Conservation (phyloP, 1,140 invertebrate genomes). For the Plectrocnemia conspersa region DNA sequence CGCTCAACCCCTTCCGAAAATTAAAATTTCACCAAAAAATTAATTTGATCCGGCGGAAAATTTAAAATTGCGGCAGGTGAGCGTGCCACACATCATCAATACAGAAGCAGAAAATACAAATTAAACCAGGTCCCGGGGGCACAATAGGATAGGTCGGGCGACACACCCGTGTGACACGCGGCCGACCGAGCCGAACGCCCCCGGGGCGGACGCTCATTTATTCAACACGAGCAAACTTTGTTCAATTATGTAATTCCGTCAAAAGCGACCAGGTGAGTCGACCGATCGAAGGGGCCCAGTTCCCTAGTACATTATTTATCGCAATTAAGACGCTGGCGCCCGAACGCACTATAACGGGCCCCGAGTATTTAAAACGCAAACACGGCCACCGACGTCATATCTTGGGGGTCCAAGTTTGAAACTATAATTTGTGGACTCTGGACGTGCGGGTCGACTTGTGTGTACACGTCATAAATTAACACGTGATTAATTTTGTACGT, state of each 20-base stretch:
- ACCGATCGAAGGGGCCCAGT: slow-evolving; percentile 5
- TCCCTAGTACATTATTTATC: slow-evolving; percentile 15
- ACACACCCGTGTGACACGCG: not conserved
- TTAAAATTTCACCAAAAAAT: too few species aligned
- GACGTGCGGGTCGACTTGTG: too few species aligned
- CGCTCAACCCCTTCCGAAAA: too few species aligned
- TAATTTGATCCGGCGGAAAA: too few species aligned
- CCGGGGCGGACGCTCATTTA: slow-evolving; percentile 21
- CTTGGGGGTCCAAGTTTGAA: too few species aligned
- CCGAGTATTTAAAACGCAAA: too few species aligned
- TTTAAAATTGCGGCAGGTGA: too few species aligned
- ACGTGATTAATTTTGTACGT: too few species aligned
- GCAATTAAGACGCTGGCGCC: slow-evolving; percentile 26
- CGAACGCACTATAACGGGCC: too few species aligned
- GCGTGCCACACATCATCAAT: slow-evolving; percentile 9
- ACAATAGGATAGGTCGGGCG: slow-evolving; percentile 1
- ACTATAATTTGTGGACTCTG: too few species aligned
- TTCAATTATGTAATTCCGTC: slow-evolving; percentile 34
- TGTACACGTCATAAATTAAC: too few species aligned
- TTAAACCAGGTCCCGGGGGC: slow-evolving; percentile 24
- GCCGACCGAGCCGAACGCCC: slow-evolving; percentile 5
- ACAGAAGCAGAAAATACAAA: slow-evolving; percentile 19
- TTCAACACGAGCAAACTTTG: slow-evolving; percentile 32
- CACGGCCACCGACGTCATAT: too few species aligned
- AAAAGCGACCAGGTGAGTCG: slow-evolving; percentile 20